Evolutionary conservation across 2,113 vertebrate species (phyloP).

Genomic region (Neomonachus schauinslandi): DNA sequence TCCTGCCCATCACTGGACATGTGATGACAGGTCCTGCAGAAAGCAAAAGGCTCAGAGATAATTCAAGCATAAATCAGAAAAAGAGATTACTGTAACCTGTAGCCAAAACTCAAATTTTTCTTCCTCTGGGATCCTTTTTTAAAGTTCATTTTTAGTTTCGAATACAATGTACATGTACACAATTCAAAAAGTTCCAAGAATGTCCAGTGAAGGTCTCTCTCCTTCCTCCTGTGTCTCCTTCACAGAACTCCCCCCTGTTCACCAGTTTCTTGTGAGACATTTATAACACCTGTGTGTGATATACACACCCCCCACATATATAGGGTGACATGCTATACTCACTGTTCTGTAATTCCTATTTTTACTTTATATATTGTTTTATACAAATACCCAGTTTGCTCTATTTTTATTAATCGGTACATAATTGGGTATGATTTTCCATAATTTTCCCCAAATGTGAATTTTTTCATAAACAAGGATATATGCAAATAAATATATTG

Average conservation of each 20-base stretch:
- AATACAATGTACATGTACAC: not conserved
- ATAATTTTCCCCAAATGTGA: not conserved
- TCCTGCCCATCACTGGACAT: not conserved
- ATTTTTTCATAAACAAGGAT: constrained; percentile 4
- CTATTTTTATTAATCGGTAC: not conserved
- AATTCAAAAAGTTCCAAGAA: not conserved
- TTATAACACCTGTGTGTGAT: too few species aligned
- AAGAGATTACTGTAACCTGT: not conserved
- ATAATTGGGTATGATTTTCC: not conserved
- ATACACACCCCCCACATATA: too few species aligned
- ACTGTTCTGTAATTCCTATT: not conserved
- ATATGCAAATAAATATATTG: not conserved
- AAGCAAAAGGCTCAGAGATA: not conserved
- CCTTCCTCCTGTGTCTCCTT: not conserved
- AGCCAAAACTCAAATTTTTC: not conserved
- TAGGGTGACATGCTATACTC: not conserved
- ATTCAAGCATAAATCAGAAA: not conserved
- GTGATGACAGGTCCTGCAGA: not conserved
- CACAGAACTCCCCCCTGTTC: not conserved
- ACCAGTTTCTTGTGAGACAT: not conserved
- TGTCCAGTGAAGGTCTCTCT: not conserved
- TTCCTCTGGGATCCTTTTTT: not conserved
- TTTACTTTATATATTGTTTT: not conserved
- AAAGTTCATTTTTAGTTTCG: not conserved
- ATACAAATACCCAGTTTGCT: not conserved